phyloP scores from a whole-genome alignment of 2,797 vertebrate species.

The Philypnodon macrostomus region DNA sequence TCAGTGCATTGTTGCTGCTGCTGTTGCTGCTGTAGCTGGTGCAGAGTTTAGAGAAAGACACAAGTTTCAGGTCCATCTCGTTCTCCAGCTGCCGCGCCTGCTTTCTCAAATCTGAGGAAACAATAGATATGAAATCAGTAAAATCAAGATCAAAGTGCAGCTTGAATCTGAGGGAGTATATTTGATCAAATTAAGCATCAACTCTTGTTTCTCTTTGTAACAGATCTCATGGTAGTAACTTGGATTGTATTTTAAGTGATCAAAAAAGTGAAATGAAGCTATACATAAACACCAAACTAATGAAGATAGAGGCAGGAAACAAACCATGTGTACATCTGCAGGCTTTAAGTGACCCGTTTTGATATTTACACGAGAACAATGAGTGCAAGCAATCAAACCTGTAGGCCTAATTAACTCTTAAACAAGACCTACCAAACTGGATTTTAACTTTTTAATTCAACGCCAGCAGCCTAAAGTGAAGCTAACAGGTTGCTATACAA shows the following conservation, averaged over 20 bases:
- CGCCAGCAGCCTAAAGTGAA: background rate
- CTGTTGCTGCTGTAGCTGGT: conserved; percentile 92
- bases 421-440: background rate
- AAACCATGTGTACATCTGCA: no score
- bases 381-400: background rate
- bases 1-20: conserved; percentile 65
- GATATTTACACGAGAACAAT: background rate
- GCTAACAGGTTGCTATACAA: conserved; percentile 38
- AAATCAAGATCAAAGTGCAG: background rate
- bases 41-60: conserved; percentile 95
- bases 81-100: conserved; percentile 93
- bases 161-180: no score
- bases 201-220: no score
- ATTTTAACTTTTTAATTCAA: conserved; percentile 8
- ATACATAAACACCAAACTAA: no score
- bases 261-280: no score
- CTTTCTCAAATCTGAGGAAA: conserved; percentile 85
- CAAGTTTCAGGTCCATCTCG: conserved; percentile 91
- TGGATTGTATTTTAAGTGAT: no score
- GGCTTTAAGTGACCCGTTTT: background rate
- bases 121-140: background rate
- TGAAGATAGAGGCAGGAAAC: no score
- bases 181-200: no score
- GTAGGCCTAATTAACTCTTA: background rate
- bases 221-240: no score